Base-by-base conservation (phyloP, 2,113 vertebrate genomes). In the Tichodroma muraria region DNA sequence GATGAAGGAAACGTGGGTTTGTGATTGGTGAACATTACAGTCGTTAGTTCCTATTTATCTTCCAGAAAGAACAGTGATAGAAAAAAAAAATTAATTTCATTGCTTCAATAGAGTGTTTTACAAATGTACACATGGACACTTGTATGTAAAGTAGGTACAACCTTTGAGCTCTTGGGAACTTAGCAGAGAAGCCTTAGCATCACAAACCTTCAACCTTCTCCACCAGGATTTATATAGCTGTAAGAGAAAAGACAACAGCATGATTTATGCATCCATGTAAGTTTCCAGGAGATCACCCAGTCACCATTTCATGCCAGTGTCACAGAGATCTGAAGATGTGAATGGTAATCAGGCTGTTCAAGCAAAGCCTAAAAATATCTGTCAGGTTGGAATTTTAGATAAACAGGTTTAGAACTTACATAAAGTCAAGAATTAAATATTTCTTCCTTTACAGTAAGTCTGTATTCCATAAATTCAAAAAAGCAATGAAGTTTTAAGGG, bases 261-360 rank as follows among this genome's bases (percentile, higher is more conserved):
- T 56, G 79, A 82, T 95, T 93, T 95, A 77, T 94, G 81, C 70
- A 73, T 56, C 52, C 0, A 2, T 71, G 45, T 73, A 80, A 89
- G 73, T 93, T 94, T 90, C 70, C 72, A 49, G 60, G 59, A 77
- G 45, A 92, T 88, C 88, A 78, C 35, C 42, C 57, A 88, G 63
- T 88, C 82, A 83, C 87, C 40, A 82, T 94, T 95, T 94, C 5
- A 13, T 85, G 57, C 68, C 85, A 47, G 22, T 80, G 89, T 87
- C 92, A 93, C 40, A 72, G 64, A 93, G 79, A 94, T 89, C 85
- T 95, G 90, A 87, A 85, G 80, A 66, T 86, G 49, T 82, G 72
- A 83, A 70, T 92, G 83, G n/a, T 95, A 94, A 94, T 93, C 81
- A 80, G 66, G 22, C 54, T 77, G 77, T 79, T 88, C 65, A 65